Base-by-base conservation (phyloP, 2,113 vertebrate genomes). In the Neodontobutis hainanensis region DNA sequence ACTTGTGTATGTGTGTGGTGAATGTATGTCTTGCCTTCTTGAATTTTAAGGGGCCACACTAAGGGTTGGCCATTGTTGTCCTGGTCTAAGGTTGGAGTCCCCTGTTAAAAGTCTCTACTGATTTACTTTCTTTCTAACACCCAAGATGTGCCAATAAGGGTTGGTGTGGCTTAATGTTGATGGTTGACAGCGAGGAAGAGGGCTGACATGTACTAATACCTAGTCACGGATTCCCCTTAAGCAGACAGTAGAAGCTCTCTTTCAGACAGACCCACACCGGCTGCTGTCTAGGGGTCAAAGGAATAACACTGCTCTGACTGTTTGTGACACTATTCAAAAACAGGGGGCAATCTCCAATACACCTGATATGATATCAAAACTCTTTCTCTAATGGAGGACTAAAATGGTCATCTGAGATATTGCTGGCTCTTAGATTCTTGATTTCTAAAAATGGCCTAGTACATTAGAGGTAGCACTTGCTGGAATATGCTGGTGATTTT, bases 341-440 rank as follows among this genome's bases (percentile, higher is more conserved):
- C 62, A 56, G 35, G 71, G 56, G 49, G 46, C 19, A 73, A 82
- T 81, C 62, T 87, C 63, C 61, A 68, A 77, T 72, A 75, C 80
- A 80, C 81, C 83, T 86, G 87, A 91, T 89, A 90, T 64, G 58
- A 51, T 89, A 86, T 87, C 84, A 74, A 68, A 62, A 51, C 14
- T 51, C 46, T 4, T 65, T 48, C 9, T 85, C 84, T 72, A 86
- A 88, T 80, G 78, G 72, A 73, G 11, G 32, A 42, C 55, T 61
- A 53, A 78, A 78, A 75, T 64, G 73, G 47, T 72, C 59, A 36
- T 44, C 9, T 9, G 12, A 63, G 83, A 85, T 83, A 82, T 27
- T 11, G n/a, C 73, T 47, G n/a, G 38, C 65, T 65, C 66, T 36
- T 32, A 62, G 71, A 77, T 68, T 84, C 61, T 80, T 63, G 42